Percentiles rank a stretch among this genome's conserved stretches.
phyloP scores from a whole-genome alignment of 1,140 invertebrate species.

The Brachionus sp. region DNA sequence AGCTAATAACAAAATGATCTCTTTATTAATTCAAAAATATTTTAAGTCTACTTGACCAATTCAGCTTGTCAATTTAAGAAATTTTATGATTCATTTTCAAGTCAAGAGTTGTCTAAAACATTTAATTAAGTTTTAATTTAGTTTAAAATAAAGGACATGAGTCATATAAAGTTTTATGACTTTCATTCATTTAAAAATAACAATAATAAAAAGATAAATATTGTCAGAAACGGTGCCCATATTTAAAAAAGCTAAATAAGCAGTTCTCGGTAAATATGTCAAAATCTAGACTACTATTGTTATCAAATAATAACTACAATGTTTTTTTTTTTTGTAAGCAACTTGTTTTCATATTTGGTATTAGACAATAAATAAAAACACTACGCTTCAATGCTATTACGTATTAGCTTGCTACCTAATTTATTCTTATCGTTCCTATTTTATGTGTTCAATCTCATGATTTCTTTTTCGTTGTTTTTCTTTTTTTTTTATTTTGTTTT shows the following conservation, averaged over 20 bases:
- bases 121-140: neutral
- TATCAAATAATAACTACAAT: neutral
- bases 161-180: neutral
- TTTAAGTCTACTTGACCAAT: neutral
- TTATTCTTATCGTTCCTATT: constrained; percentile 8
- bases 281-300: neutral
- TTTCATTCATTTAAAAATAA: neutral
- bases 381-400: constrained; percentile 22
- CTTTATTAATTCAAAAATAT: neutral
- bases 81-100: neutral
- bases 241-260: too few species aligned
- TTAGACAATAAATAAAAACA: neutral
- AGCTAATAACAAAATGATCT: too few species aligned
- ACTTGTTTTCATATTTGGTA: neutral
- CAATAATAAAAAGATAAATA: neutral
- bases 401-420: neutral
- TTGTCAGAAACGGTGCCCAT: neutral
- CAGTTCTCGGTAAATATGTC: neutral
- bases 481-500: neutral
- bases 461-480: neutral
- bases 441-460: constrained; percentile 5
- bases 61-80: neutral
- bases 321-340: neutral
- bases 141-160: neutral
- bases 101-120: neutral